A percentile compares a stretch with the other conserved stretches of the same genome.
These are phyloP conservation scores for Hypercompe scribonia DNA, from an alignment of 2,888 invertebrate genomes.

Conservation along the genomic window DNA sequence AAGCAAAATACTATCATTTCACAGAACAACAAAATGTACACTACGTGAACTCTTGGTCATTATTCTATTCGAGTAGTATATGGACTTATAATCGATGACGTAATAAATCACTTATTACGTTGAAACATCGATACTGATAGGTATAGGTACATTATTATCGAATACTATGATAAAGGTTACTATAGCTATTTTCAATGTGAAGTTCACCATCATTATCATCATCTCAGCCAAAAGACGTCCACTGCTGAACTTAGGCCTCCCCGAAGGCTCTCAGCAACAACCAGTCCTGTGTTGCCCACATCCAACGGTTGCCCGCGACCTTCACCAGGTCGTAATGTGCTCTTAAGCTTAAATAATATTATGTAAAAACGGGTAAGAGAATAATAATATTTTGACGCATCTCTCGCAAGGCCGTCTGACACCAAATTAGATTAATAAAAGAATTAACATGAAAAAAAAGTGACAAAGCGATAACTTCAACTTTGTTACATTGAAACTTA, in stretches of 20 bases:
- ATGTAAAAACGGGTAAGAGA: no score
- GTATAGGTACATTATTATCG: background rate
- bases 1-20: background rate
- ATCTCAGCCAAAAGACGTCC: no score
- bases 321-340: no score
- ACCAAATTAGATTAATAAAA: background rate
- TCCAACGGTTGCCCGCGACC: no score
- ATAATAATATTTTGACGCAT: background rate
- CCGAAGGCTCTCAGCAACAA: no score
- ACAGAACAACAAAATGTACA: background rate
- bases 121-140: background rate
- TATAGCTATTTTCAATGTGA: background rate
- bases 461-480: background rate
- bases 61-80: slow-evolving; percentile 14
- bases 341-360: no score
- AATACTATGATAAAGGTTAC: background rate
- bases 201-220: no score
- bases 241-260: no score
- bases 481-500: background rate
- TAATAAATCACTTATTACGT: background rate
- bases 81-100: slow-evolving; percentile 8
- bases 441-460: background rate
- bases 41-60: slow-evolving; percentile 7
- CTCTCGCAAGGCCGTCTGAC: no score
- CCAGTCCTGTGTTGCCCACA: no score